Evolutionary conservation across 1,140 invertebrate genomes (phyloP), one percentile per base, ranked within the genome.

Genomic region (Brachionus angularis): DNA sequence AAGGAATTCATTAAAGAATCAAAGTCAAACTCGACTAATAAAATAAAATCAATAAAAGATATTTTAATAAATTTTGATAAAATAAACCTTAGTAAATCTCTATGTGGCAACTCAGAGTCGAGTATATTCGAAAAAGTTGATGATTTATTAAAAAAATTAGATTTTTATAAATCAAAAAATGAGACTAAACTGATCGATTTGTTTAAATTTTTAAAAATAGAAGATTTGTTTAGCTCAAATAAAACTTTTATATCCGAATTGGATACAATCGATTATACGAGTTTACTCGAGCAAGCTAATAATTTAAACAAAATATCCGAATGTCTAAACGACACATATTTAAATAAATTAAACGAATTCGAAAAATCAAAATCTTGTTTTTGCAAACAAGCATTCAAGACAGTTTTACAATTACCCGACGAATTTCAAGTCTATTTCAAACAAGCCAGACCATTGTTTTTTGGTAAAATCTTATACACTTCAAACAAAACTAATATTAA

Each of bases 401-500:
- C 76, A 71, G 14, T 70, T 8, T 42, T 42, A 23, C 8, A 39
- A 7, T 12, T 70, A 18, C 46, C 67, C 10, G 73, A 73, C 39
- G 47, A 77, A 10, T 78, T 78, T 8, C 72, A 78, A 46, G 75
- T 85, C 36, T 16, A 85, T 5, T 85, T 84, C 82, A 77, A 77
- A 44, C 79, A 83, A 73, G 55, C 84, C 14, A 84, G 84, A 64
- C 84, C 84, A 5, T 79, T 85, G 61, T 74, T 85, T 4, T 74
- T 81, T 39, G 84, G 84, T 0, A 79, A 82, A 55, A 83, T 85
- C 25, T 76, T 83, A 1, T 85, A 81, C 69, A 73, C 83, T 1
- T 84, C 84, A 21, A 78, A 82, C 61, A 82, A 75, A n/a, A 74
- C 76, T 16, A 76, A 78, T 36, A 79, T 79, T 10, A 67, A 8